A percentile compares a stretch with the other conserved stretches of the same genome.
Evolutionary conservation across 1,140 invertebrate species (phyloP).

Genomic region (Theocolax elegans): DNA sequence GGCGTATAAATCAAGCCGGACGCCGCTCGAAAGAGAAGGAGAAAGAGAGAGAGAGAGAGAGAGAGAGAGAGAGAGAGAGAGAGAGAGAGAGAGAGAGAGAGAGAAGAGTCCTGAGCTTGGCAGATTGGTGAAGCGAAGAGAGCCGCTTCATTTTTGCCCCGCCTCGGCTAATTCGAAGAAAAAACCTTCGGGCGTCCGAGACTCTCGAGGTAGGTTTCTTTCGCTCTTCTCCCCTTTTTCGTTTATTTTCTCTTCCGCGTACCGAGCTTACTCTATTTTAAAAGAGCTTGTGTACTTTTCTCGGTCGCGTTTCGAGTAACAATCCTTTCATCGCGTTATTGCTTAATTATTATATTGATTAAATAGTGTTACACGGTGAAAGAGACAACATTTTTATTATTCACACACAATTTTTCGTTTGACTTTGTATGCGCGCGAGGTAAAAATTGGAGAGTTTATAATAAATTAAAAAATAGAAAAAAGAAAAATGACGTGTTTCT

Average conservation of each 20-base stretch:
- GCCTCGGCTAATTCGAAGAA: conserved; percentile 35
- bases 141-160: conserved; percentile 24
- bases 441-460: no score
- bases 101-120: conserved; percentile 24
- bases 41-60: conserved; percentile 34
- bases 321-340: no score
- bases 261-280: neutral
- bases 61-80: conserved; percentile 6
- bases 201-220: conserved; percentile 8
- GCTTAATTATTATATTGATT: no score
- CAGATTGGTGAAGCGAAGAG: neutral
- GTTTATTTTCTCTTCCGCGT: neutral
- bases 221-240: neutral
- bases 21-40: neutral
- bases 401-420: no score
- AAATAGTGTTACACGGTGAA: no score
- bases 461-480: no score
- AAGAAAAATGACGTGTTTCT: no score
- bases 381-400: no score
- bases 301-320: no score
- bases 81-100: no score
- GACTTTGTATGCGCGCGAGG: no score
- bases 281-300: no score
- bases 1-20: neutral
- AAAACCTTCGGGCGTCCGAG: conserved; percentile 45